phyloP scores from a whole-genome alignment of 2,797 vertebrate genomes.

The Podarcis siculus region DNA sequence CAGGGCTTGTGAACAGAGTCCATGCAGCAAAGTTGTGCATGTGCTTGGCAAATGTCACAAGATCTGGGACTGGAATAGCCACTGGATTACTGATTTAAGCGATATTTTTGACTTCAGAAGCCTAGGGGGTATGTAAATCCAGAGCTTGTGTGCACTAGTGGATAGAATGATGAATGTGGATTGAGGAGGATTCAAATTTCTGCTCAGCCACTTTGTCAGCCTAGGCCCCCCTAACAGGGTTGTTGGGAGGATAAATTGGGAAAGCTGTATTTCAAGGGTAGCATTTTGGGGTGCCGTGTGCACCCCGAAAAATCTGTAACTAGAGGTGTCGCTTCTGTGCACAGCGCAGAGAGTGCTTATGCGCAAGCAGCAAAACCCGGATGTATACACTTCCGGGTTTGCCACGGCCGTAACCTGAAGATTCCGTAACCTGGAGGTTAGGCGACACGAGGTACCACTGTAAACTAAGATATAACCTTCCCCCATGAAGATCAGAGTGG shows the following conservation, averaged over 20 bases:
- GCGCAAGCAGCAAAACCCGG: too few species aligned
- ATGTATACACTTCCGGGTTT: too few species aligned
- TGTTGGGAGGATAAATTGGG: not conserved
- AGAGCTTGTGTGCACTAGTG: not conserved
- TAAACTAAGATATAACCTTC: not conserved
- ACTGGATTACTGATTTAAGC: not conserved
- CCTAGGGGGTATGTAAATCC: not conserved
- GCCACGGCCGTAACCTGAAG: too few species aligned
- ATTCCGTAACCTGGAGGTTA: too few species aligned
- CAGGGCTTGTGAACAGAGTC: not conserved
- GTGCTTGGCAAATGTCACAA: not conserved
- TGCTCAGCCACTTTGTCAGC: not conserved
- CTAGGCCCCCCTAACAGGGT: not conserved
- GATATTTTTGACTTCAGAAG: not conserved
- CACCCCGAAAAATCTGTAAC: too few species aligned
- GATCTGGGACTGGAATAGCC: too few species aligned
- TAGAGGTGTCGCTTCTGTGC: too few species aligned
- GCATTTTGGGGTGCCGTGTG: too few species aligned
- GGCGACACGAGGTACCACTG: too few species aligned
- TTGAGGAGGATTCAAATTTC: too few species aligned
- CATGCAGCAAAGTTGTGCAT: not conserved
- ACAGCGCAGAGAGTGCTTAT: too few species aligned
- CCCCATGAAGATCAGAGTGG: not conserved
- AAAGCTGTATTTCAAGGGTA: not conserved
- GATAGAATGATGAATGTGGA: not conserved